Conservation (phyloP, 2,888 invertebrate species). For the Microctonus aethiopoides region DNA sequence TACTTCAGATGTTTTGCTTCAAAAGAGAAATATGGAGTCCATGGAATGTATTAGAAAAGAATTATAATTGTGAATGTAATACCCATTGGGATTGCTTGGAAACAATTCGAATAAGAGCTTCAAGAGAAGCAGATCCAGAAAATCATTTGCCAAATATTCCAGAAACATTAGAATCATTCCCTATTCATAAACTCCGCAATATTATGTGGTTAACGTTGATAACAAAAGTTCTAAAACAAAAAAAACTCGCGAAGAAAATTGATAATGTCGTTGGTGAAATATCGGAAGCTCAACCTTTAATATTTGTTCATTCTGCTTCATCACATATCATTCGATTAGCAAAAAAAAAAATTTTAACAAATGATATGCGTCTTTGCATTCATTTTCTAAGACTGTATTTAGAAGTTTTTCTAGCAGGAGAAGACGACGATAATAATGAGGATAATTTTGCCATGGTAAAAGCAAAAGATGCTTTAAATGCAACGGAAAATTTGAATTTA, state of each 20-base stretch:
- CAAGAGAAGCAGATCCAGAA: conserved; percentile 43
- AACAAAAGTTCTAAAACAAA: conserved; percentile 51
- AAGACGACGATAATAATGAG: conserved; percentile 45
- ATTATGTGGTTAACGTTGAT: conserved; percentile 58
- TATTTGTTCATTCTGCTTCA: conserved; percentile 54
- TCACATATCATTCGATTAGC: conserved; percentile 46
- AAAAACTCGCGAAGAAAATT: conserved; percentile 43
- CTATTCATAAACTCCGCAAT: conserved; percentile 49
- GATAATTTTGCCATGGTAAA: conserved; percentile 34
- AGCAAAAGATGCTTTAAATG: conserved; percentile 44
- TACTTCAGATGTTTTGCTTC: conserved; percentile 52
- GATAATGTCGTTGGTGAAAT: conserved; percentile 48
- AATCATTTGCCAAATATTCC: conserved; percentile 40
- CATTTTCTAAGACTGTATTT: conserved; percentile 55
- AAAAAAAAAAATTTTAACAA: conserved; percentile 37
- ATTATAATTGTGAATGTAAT: conserved; percentile 40
- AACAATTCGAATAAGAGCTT: conserved; percentile 52
- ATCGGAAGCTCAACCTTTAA: conserved; percentile 54
- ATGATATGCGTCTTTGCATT: conserved; percentile 48
- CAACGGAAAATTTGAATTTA: conserved; percentile 38
- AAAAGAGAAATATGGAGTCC: conserved; percentile 48
- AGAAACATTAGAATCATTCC: conserved; percentile 47
- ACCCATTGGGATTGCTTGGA: conserved; percentile 64
- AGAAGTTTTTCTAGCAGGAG: conserved; percentile 55
- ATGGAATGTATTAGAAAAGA: conserved; percentile 39